Percentiles rank a stretch among this genome's conserved stretches.
Conservation (phyloP, 2,888 invertebrate genomes). For the Coleophora flavipennella region DNA sequence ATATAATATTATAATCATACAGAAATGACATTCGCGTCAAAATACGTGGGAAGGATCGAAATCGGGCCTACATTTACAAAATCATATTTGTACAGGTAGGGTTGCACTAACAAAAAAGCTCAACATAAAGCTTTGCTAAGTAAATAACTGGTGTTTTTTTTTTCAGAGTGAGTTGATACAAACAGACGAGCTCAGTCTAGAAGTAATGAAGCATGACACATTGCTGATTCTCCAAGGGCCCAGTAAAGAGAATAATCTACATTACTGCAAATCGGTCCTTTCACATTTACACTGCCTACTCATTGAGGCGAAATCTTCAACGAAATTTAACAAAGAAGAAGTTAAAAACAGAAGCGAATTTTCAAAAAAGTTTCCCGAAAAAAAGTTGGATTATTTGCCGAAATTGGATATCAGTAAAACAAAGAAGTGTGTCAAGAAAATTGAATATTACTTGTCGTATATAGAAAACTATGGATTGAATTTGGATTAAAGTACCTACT, state of each 20-base stretch:
- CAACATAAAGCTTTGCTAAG: too few species aligned
- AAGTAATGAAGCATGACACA: conserved; percentile 74
- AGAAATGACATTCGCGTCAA: too few species aligned
- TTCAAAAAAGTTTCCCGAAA: conserved; percentile 71
- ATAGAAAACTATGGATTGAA: conserved; percentile 47
- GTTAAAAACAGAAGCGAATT: conserved; percentile 44
- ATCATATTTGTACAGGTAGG: too few species aligned
- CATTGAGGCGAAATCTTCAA: conserved; percentile 43
- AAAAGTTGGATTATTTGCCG: conserved; percentile 57
- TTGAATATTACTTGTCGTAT: conserved; percentile 82
- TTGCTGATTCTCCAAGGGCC: conserved; percentile 75
- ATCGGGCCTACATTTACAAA: too few species aligned
- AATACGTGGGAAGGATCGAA: too few species aligned
- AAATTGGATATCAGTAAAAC: conserved; percentile 67
- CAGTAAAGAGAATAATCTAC: conserved; percentile 57
- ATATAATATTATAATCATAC: too few species aligned
- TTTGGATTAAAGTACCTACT: neutral
- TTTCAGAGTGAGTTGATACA: conserved; percentile 72
- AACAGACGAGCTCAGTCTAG: conserved; percentile 70
- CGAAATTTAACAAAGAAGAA: conserved; percentile 15
- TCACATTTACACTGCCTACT: conserved; percentile 77
- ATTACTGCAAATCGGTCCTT: conserved; percentile 76
- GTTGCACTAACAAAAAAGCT: too few species aligned
- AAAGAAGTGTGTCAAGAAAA: conserved; percentile 74
- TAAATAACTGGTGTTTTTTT: conserved; percentile 23